A percentile compares a stretch with the other conserved stretches of the same genome.
phyloP scores from a whole-genome alignment of 2,113 vertebrate species.

The Lasiurus borealis region DNA sequence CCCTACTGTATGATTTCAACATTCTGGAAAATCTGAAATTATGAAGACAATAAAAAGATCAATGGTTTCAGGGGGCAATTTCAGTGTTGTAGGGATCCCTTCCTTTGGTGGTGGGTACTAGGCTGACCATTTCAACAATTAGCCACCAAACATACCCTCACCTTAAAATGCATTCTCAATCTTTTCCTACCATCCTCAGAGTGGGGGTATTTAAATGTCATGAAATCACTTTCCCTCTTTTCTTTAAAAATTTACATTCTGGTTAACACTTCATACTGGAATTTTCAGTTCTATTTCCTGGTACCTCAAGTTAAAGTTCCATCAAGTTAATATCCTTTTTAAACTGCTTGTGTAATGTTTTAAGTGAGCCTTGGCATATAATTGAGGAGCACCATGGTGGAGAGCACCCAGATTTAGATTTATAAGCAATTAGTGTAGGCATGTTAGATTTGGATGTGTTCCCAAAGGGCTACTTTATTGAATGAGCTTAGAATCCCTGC shows the following conservation, averaged over 20 bases:
- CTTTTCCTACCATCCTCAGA: not conserved
- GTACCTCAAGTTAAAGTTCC: not conserved
- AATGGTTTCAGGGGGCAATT: not conserved
- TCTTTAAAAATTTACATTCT: not conserved
- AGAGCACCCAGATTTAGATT: not conserved
- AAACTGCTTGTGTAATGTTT: not conserved
- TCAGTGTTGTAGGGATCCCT: not conserved
- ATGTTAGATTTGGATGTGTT: not conserved
- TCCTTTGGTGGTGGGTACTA: not conserved
- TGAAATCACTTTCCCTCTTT: not conserved
- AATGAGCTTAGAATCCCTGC: not conserved
- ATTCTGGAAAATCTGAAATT: not conserved
- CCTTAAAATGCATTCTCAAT: slow-evolving; percentile 13
- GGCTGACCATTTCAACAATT: not conserved
- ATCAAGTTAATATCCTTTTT: not conserved
- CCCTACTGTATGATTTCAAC: not conserved
- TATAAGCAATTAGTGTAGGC: not conserved
- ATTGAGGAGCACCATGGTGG: not conserved
- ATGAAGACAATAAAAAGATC: not conserved
- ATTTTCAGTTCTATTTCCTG: not conserved
- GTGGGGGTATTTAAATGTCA: not conserved
- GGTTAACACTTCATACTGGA: not conserved
- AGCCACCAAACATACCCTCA: not conserved
- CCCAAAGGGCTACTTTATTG: not conserved
- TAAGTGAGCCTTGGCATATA: not conserved